Evolutionary conservation across 2,797 vertebrate species (phyloP).

Genomic region (Sebastiscus tertius): DNA sequence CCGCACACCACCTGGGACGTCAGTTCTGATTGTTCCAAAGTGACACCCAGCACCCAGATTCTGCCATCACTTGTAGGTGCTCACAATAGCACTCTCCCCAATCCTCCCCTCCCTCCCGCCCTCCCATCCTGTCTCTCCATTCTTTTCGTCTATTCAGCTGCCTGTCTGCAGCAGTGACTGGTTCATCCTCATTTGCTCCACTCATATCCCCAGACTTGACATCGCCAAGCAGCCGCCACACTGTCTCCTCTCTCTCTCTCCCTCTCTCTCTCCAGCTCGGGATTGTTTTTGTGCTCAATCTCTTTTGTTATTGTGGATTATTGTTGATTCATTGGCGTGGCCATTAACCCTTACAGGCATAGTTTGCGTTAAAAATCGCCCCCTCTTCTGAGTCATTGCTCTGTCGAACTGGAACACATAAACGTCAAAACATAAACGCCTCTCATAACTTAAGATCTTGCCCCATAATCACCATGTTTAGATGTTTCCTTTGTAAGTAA

Average conservation of each 20-base stretch:
- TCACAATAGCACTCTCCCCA: slow-evolving; percentile 63
- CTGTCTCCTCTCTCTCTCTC: slow-evolving; percentile 24
- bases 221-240: slow-evolving; percentile 50
- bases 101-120: slow-evolving; percentile 29
- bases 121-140: slow-evolving; percentile 57
- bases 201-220: slow-evolving; percentile 67
- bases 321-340: slow-evolving; percentile 8
- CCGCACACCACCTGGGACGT: slow-evolving; percentile 62
- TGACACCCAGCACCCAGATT: slow-evolving; percentile 74
- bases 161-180: slow-evolving; percentile 70
- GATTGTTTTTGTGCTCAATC: slow-evolving; percentile 38
- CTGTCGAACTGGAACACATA: not conserved
- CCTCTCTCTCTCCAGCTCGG: not conserved
- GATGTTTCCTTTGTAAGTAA: not conserved
- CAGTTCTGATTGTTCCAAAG: slow-evolving; percentile 73
- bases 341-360: not conserved
- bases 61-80: slow-evolving; percentile 70
- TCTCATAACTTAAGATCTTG: not conserved
- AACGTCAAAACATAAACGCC: not conserved
- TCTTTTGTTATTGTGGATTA: slow-evolving; percentile 35
- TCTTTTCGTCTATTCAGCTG: slow-evolving; percentile 71
- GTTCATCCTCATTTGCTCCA: slow-evolving; percentile 73
- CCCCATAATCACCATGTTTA: not conserved
- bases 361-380: not conserved
- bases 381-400: not conserved